Evolutionary conservation across 2,797 vertebrate species (phyloP).

Genomic region (Ficedula albicollis): DNA sequence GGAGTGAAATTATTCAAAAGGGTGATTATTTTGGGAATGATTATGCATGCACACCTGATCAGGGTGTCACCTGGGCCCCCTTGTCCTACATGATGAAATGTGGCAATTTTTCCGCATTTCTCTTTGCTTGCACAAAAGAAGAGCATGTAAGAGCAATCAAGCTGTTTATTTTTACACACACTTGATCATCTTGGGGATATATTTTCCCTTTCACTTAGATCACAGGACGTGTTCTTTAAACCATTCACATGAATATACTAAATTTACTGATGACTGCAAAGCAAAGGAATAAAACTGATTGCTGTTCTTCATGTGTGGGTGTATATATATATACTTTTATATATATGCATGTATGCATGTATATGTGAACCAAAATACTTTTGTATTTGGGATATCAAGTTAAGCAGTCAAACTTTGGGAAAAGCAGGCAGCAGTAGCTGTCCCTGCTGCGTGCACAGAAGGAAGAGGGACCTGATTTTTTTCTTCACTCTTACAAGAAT

Average conservation of each 20-base stretch:
- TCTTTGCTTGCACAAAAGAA: conserved; percentile 90
- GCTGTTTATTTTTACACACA: conserved; percentile 74
- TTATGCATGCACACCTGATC: conserved; percentile 98
- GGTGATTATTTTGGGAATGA: conserved; percentile 95
- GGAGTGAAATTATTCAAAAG: conserved; percentile 94
- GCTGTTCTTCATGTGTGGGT: neutral
- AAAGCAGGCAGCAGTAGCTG: neutral
- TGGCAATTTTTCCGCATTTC: conserved; percentile 93
- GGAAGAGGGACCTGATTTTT: neutral
- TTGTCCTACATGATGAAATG: conserved; percentile 90
- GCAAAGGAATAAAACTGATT: conserved; percentile 32
- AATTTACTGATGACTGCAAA: conserved; percentile 55
- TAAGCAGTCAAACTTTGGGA: neutral
- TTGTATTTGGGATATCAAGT: neutral
- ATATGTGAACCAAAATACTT: conserved; percentile 23
- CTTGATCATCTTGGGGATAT: conserved; percentile 59
- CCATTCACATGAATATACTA: conserved; percentile 65
- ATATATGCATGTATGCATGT: neutral
- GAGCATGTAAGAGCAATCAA: conserved; percentile 75
- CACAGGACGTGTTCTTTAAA: conserved; percentile 37
- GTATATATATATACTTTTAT: neutral
- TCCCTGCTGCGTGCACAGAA: rapidly evolving
- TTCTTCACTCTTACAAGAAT: neutral
- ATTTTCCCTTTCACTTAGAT: conserved; percentile 54
- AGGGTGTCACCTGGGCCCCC: conserved; percentile 88